These are phyloP conservation scores for Drosophila kurseongensis DNA, from an alignment of 1,140 invertebrate genomes.

Conservation along the genomic window DNA sequence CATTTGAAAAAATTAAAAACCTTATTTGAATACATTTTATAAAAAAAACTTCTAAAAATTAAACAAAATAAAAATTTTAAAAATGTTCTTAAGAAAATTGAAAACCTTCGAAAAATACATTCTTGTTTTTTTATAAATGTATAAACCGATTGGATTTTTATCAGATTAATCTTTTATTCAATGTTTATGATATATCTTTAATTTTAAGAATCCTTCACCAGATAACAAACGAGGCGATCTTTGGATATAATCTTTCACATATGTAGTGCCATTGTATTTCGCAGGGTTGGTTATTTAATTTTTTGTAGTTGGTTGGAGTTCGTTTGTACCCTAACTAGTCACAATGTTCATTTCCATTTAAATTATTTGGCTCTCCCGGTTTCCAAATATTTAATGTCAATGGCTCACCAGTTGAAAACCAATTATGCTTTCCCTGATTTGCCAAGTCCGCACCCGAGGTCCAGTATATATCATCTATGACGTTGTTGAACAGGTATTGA, in stretches of 20 bases:
- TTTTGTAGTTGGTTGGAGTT: not conserved
- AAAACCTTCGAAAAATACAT: too few species aligned
- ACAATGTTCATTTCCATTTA: not conserved
- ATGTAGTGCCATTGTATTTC: not conserved
- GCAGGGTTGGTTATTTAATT: not conserved
- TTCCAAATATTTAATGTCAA: conserved; percentile 3
- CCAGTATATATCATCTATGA: conserved; percentile 13
- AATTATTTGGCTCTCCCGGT: conserved; percentile 7
- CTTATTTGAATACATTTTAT: too few species aligned
- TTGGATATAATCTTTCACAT: not conserved
- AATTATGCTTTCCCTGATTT: conserved; percentile 2
- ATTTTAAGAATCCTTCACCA: not conserved
- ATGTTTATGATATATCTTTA: too few species aligned
- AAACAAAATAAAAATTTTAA: too few species aligned
- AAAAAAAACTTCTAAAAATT: too few species aligned
- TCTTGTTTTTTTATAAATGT: too few species aligned
- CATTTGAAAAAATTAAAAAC: too few species aligned
- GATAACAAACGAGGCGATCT: not conserved
- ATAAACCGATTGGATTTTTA: not conserved
- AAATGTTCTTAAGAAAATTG: too few species aligned
- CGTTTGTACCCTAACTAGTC: not conserved
- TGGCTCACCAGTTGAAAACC: conserved; percentile 1
- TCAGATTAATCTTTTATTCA: not conserved
- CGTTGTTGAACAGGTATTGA: conserved; percentile 1
- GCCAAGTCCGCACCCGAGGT: conserved; percentile 19